Evolutionary conservation across 2,888 invertebrate species (phyloP), one percentile per base, ranked within the genome.

Genomic region (Lagria hirta): DNA sequence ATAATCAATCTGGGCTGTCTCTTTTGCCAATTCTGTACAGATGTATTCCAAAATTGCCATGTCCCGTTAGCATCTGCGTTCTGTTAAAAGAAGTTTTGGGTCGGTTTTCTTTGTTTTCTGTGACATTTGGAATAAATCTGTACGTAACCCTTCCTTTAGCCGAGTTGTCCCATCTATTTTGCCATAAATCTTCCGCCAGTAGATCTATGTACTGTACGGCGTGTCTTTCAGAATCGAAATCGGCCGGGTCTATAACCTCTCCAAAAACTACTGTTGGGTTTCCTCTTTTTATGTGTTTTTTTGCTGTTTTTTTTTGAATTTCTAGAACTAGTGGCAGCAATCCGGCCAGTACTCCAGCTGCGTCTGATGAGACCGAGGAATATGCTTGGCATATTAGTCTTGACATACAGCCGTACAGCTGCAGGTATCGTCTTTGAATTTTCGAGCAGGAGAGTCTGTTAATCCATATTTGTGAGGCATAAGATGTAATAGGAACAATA

Each of bases 11-110:
- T n/a, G n/a, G n/a, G 16, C 8, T 29, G 14, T 29, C 16, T 14
- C 16, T 4, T 29, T 29, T 29, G n/a, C 29, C 29, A 15, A 29
- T 10, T 29, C 29, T n/a, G n/a, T n/a, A n/a, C n/a, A n/a, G n/a
- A n/a, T n/a, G n/a, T n/a, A n/a, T n/a, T n/a, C n/a, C n/a, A n/a
- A n/a, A n/a, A n/a, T n/a, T n/a, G n/a, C n/a, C n/a, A n/a, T n/a
- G n/a, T n/a, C n/a, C n/a, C n/a, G n/a, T n/a, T n/a, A n/a, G n/a
- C n/a, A n/a, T n/a, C n/a, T n/a, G n/a, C n/a, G n/a, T n/a, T n/a
- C n/a, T n/a, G n/a, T n/a, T n/a, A n/a, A n/a, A n/a, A n/a, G n/a
- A n/a, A n/a, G n/a, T n/a, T n/a, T n/a, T n/a, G n/a, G n/a, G n/a
- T n/a, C n/a, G n/a, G n/a, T n/a, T n/a, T n/a, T n/a, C n/a, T n/a